phyloP scores from a whole-genome alignment of 1,140 invertebrate genomes.

The Steinernema khuongi region DNA sequence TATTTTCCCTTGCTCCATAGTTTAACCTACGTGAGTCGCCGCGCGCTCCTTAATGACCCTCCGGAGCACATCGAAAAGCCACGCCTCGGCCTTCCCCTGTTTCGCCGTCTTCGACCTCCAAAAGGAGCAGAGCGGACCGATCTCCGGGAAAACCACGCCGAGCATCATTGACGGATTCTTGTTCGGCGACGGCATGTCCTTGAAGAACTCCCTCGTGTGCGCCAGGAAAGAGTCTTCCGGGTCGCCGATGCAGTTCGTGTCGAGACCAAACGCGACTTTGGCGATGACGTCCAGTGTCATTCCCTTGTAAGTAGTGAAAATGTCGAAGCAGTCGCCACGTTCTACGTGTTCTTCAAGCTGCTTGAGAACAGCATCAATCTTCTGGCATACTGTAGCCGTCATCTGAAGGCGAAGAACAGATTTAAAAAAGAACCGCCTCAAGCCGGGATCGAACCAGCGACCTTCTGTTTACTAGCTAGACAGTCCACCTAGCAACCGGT shows the following conservation, averaged over 20 bases:
- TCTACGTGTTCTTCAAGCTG: neutral
- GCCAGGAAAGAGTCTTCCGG: neutral
- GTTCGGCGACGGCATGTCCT: neutral
- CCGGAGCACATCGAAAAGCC: neutral
- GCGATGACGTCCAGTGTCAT: conserved; percentile 5
- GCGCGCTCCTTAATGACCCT: neutral
- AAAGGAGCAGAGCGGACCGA: neutral
- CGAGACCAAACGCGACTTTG: neutral
- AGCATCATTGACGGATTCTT: neutral
- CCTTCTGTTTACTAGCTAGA: conserved; percentile 38
- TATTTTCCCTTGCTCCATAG: neutral
- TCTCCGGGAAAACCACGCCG: neutral
- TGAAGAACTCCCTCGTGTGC: neutral
- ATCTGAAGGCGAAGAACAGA: too few relatives aligned
- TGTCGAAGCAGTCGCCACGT: neutral
- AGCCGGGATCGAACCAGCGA: conserved; percentile 37
- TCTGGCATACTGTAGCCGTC: neutral
- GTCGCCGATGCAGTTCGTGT: neutral
- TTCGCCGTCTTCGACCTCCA: neutral
- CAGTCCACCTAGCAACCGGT: too few relatives aligned
- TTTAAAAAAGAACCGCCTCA: too few relatives aligned
- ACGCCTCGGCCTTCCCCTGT: neutral
- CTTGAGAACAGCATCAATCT: neutral
- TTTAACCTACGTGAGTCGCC: neutral
- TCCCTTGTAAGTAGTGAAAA: neutral